Conservation (phyloP, 2,113 vertebrate genomes). For the Aegypius monachus region DNA sequence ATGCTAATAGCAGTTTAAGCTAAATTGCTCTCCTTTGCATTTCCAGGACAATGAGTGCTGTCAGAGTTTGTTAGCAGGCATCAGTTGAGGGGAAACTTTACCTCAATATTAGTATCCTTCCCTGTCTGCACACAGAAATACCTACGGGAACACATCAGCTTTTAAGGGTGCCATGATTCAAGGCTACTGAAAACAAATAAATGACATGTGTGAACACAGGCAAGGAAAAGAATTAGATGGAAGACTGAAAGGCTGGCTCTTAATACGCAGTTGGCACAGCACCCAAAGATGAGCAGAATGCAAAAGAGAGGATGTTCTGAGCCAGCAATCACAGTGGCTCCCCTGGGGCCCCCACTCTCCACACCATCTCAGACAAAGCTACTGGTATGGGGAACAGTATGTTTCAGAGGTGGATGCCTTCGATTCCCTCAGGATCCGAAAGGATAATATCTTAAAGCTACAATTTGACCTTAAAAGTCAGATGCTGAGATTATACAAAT, state of each 20-base stretch:
- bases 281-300: not conserved
- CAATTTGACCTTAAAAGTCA: not conserved
- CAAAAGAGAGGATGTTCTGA: not conserved
- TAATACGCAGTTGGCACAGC: not conserved
- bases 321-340: not conserved
- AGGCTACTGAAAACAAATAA: not conserved
- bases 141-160: not conserved
- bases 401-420: not conserved
- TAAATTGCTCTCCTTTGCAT: not conserved
- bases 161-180: not conserved
- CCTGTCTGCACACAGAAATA: not conserved
- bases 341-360: not conserved
- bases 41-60: not conserved
- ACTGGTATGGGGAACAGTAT: too few species aligned
- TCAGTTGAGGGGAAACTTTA: not conserved
- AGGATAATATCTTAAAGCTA: not conserved
- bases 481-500: not conserved
- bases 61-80: not conserved
- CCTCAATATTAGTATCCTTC: not conserved
- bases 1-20: not conserved
- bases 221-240: not conserved
- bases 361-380: not conserved
- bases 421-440: not conserved
- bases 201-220: not conserved
- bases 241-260: not conserved